Evolutionary conservation across 2,797 vertebrate species (phyloP), one percentile per base, ranked within the genome.

Genomic region (Tauraco hartlaubi): DNA sequence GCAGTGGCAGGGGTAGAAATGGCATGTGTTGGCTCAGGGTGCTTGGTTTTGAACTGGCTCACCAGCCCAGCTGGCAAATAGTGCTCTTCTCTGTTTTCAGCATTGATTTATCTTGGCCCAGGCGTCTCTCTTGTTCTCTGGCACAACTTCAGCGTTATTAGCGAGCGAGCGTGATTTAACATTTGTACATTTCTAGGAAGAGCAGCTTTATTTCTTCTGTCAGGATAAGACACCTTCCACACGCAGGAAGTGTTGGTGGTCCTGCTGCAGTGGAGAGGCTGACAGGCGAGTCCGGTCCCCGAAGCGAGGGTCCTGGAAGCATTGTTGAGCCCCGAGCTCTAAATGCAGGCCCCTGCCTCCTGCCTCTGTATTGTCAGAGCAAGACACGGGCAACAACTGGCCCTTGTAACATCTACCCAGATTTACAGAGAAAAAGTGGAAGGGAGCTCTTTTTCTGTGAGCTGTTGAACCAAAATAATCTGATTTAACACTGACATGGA

Each of bases 171-270:
- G 0, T 39, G 46, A 44, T 72, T 86, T 75, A 92, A 76, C 29
- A 17, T 74, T 85, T 68, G 44, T 33, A 77, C 35, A 11, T 61
- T 89, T 90, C 74, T 76, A 92, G 49, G 68, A 89, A 93, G 59
- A 76, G 64, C 41, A 58, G 87, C 54, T 77, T 64, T 33, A 92
- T 77, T 92, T 87, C 81, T 91, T n/a, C 78, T 80, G 44, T 67
- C 66, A 56, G 44, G n/a, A 37, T 29, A 66, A 72, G 29, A 67
- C 22, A 58, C 15, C 48, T 89, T 52, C 81, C 75, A 72, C 21
- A 3, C 0, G 1, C 17, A 58, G 67, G 37, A 74, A 55, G 12
- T 2, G 15, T 2, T 92, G 83, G 68, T 82, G 92, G 61, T 76
- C 61, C 22, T 15, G 33, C 28, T 43, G 63, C 67, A 76, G 67